phyloP scores from a whole-genome alignment of 2,888 invertebrate genomes.

The Hydropsyche betteni region DNA sequence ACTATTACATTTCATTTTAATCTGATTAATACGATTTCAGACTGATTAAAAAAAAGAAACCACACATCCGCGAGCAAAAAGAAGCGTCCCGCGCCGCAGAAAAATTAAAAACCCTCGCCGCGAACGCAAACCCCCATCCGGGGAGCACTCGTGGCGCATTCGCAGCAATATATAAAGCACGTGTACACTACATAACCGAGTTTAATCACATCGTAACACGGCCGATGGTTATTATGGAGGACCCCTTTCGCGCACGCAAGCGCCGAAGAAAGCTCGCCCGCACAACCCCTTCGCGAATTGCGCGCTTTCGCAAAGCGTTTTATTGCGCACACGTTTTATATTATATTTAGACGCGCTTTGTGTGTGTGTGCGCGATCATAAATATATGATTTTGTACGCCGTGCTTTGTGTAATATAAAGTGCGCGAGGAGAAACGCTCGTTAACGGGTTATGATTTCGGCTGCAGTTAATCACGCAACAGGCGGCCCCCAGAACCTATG shows the following conservation, averaged over 20 bases:
- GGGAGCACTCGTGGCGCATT: no score
- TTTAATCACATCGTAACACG: constrained; percentile 27
- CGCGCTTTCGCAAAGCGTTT: constrained; percentile 19
- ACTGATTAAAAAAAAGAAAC: no score
- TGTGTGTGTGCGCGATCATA: no score
- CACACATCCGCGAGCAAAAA: no score
- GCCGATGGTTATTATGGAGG: constrained; percentile 4
- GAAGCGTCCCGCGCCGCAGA: no score
- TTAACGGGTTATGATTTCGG: constrained; percentile 44
- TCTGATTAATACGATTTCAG: no score
- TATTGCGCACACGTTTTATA: constrained; percentile 4
- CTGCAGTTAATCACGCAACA: constrained; percentile 42
- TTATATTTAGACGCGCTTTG: no score
- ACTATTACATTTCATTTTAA: no score
- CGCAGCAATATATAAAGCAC: background rate
- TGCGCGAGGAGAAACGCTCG: constrained; percentile 17
- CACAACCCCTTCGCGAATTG: background rate
- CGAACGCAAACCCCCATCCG: no score
- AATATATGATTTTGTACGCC: no score
- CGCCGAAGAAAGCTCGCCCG: background rate
- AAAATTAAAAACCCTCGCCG: no score
- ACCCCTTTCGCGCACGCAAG: constrained; percentile 1
- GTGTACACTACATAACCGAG: background rate
- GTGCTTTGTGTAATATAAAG: background rate
- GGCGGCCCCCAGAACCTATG: constrained; percentile 22